phyloP scores from a whole-genome alignment of 1,140 invertebrate species.

The Hesperophylax magnus region DNA sequence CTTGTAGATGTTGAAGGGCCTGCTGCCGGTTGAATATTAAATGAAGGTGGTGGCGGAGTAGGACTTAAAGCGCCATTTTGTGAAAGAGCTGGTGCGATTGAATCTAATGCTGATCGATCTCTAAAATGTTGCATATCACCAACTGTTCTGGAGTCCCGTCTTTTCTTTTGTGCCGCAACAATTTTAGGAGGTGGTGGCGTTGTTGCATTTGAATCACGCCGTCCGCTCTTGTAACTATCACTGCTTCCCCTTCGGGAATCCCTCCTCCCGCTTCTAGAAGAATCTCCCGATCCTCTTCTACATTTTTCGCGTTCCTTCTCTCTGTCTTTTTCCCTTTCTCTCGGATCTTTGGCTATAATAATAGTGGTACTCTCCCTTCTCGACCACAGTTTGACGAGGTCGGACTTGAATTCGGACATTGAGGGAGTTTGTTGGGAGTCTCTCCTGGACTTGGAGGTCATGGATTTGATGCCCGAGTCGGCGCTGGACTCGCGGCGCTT shows the following conservation, averaged over 20 bases:
- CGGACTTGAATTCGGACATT: constrained; percentile 79
- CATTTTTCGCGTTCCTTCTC: constrained; percentile 65
- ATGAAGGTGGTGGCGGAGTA: constrained; percentile 55
- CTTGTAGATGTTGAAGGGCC: constrained; percentile 84
- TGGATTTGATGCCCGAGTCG: constrained; percentile 85
- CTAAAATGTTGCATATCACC: constrained; percentile 57
- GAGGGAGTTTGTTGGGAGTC: constrained; percentile 75
- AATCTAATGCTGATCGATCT: constrained; percentile 47
- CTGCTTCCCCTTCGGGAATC: constrained; percentile 62
- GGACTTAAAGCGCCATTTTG: constrained; percentile 44
- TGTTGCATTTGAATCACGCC: constrained; percentile 76
- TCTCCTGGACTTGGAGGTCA: constrained; percentile 77
- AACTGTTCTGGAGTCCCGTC: constrained; percentile 71
- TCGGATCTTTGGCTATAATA: constrained; percentile 63
- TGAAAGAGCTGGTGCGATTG: constrained; percentile 34
- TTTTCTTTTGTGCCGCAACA: constrained; percentile 74
- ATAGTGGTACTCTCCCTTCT: constrained; percentile 72
- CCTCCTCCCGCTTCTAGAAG: constrained; percentile 62
- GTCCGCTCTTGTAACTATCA: constrained; percentile 66
- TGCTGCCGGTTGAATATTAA: constrained; percentile 65
- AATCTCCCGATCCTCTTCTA: constrained; percentile 71
- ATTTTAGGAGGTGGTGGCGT: constrained; percentile 74
- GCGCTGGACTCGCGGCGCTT: constrained; percentile 86
- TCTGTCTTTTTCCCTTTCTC: constrained; percentile 64
- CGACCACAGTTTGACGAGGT: constrained; percentile 80